These are phyloP conservation scores for Colletes gigas DNA, from an alignment of 1,140 invertebrate species.

Conservation along the genomic window DNA sequence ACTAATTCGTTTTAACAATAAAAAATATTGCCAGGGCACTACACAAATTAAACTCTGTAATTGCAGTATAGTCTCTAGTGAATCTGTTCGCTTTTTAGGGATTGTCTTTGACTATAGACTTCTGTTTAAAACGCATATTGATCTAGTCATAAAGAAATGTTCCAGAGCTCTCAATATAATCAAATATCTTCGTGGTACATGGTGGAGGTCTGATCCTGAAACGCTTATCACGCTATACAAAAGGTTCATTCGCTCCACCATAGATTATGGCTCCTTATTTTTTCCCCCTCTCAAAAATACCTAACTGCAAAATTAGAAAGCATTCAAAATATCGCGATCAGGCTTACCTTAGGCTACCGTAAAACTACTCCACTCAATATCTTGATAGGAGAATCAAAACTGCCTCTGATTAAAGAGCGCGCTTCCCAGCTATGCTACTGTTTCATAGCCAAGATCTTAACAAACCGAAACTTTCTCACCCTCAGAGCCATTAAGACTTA, in stretches of 20 bases:
- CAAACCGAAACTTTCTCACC: neutral
- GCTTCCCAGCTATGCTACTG: neutral
- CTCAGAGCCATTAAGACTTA: too few relatives aligned
- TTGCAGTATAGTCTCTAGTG: neutral
- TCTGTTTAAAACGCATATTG: neutral
- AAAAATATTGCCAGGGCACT: neutral
- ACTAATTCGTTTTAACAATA: neutral
- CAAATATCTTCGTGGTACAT: neutral
- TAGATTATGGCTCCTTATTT: neutral
- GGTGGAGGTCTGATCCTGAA: neutral
- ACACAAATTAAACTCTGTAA: neutral
- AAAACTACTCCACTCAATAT: slow-evolving; percentile 1
- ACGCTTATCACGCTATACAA: neutral
- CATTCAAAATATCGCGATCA: neutral
- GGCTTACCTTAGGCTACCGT: neutral
- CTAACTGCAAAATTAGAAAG: neutral
- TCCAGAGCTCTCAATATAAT: neutral
- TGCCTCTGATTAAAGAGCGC: neutral
- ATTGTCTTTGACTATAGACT: neutral
- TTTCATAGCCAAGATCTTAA: neutral
- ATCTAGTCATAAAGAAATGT: neutral
- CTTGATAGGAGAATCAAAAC: neutral
- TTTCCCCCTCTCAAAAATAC: neutral
- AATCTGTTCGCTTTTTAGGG: neutral
- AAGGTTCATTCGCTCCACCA: neutral